Conservation (phyloP, 2,797 vertebrate species). For the Neostethus bicornis region DNA sequence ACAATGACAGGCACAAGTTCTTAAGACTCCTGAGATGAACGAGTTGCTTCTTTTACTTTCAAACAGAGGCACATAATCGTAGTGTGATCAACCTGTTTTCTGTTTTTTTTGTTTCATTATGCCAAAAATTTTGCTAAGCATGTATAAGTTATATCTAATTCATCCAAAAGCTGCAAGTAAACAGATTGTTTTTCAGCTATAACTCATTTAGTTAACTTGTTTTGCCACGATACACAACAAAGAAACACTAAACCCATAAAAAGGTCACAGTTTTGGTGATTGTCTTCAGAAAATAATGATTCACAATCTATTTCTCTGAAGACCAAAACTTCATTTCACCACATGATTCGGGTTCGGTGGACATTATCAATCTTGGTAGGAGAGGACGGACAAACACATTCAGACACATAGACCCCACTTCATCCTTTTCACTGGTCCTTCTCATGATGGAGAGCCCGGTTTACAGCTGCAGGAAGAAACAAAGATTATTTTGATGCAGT, state of each 20-base stretch:
- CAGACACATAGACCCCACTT: conserved; percentile 15
- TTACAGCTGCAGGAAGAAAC: conserved; percentile 68
- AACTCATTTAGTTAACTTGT: not conserved
- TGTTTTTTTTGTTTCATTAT: conserved; percentile 31
- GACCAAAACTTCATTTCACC: conserved; percentile 22
- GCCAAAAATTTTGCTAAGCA: too few species aligned
- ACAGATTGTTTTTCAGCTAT: conserved; percentile 1
- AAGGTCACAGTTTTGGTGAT: conserved; percentile 41
- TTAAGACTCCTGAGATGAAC: conserved; percentile 5
- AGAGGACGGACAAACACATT: conserved; percentile 8
- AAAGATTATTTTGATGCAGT: conserved; percentile 3
- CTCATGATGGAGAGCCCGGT: conserved; percentile 60
- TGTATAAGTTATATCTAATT: not conserved
- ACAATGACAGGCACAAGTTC: not conserved
- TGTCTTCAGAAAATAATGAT: conserved; percentile 26
- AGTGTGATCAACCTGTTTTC: not conserved
- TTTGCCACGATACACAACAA: conserved; percentile 6
- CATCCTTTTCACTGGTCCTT: conserved; percentile 70
- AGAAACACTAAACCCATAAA: conserved; percentile 25
- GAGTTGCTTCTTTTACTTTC: not conserved
- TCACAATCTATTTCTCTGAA: conserved; percentile 25
- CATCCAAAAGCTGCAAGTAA: conserved; percentile 9
- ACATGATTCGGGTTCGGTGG: conserved; percentile 1
- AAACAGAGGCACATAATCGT: not conserved
- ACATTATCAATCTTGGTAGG: conserved; percentile 13